phyloP scores from a whole-genome alignment of 1,140 invertebrate genomes.

The Pseudoatta argentina region DNA sequence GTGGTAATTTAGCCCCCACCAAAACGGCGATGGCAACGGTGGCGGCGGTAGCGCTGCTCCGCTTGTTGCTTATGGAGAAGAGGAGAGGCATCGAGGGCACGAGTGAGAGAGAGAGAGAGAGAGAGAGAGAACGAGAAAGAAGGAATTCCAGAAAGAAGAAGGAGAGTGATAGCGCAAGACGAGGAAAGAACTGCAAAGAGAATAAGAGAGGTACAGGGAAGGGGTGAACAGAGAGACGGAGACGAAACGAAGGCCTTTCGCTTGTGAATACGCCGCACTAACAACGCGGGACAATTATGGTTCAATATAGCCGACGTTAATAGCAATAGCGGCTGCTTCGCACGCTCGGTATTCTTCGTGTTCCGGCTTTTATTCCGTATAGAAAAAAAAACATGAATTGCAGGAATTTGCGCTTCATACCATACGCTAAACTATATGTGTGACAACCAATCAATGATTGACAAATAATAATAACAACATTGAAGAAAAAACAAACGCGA shows the following conservation, averaged over 20 bases:
- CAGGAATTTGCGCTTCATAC: not conserved
- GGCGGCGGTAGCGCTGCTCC: conserved; percentile 67
- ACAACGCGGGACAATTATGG: conserved; percentile 79
- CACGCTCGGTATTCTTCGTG: conserved; percentile 54
- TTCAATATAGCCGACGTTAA: conserved; percentile 78
- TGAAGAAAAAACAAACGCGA: not conserved
- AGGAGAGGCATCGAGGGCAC: conserved; percentile 70
- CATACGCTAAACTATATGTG: not conserved
- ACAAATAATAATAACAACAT: not conserved
- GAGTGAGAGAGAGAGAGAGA: conserved; percentile 29
- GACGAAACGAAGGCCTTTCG: conserved; percentile 66
- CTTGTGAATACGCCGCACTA: conserved; percentile 73
- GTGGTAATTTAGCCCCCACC: conserved; percentile 84
- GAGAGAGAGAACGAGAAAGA: conserved; percentile 58
- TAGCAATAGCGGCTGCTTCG: conserved; percentile 72
- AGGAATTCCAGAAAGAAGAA: conserved; percentile 58
- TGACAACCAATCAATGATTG: not conserved
- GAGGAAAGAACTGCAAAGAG: conserved; percentile 55
- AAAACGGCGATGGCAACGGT: conserved; percentile 52
- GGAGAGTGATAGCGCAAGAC: not conserved
- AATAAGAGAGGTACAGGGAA: conserved; percentile 20
- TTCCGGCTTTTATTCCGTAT: not conserved
- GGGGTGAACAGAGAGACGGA: conserved; percentile 34
- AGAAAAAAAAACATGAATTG: not conserved
- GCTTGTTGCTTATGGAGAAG: conserved; percentile 66